Conservation (phyloP, 1,140 invertebrate genomes). For the Dreissena polymorpha region DNA sequence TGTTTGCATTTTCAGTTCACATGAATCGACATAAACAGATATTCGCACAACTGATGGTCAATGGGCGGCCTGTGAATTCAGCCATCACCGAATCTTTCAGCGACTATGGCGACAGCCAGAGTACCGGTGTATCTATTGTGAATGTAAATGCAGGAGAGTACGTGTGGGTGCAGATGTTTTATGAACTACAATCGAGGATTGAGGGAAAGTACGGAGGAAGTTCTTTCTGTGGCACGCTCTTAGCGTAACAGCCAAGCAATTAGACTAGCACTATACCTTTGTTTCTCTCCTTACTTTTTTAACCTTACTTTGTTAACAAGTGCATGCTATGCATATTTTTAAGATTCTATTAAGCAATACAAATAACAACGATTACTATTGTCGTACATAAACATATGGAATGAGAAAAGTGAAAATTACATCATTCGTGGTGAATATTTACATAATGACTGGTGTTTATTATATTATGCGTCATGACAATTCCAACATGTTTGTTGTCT, state of each 20-base stretch:
- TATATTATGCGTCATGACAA: too few relatives aligned
- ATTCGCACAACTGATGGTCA: background rate
- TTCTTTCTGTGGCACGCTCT: background rate
- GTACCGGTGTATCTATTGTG: background rate
- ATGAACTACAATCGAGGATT: background rate
- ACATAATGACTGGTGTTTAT: too few relatives aligned
- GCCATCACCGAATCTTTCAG: background rate
- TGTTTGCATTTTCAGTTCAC: conserved; percentile 9
- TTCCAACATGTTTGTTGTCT: too few relatives aligned
- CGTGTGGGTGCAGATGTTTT: conserved; percentile 1
- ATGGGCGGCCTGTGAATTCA: background rate
- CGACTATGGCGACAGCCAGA: background rate
- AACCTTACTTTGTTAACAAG: background rate
- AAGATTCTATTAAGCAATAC: background rate
- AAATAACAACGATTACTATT: background rate
- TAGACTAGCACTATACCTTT: background rate
- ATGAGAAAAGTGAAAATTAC: too few relatives aligned
- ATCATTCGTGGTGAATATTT: too few relatives aligned
- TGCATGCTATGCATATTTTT: background rate
- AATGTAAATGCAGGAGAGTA: background rate
- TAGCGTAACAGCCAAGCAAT: background rate
- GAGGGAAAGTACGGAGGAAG: conserved; percentile 19
- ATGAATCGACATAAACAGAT: background rate
- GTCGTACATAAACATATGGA: background rate
- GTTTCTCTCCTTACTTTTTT: background rate